Evolutionary conservation across 2,113 vertebrate species (phyloP).

Genomic region (Pica pica): DNA sequence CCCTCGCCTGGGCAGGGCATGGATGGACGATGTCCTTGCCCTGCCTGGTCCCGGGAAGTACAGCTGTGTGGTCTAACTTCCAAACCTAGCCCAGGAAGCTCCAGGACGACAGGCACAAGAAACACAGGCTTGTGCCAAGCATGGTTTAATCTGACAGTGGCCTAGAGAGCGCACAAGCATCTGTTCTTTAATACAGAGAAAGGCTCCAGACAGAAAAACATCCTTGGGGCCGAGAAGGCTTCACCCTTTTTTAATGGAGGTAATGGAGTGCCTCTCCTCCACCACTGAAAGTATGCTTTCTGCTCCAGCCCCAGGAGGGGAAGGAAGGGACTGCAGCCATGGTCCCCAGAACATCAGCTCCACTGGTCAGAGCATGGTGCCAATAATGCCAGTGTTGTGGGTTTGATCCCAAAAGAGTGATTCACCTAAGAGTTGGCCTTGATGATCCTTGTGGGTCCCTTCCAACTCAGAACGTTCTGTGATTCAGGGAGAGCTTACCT

Average conservation of each 20-base stretch:
- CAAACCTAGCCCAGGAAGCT: neutral
- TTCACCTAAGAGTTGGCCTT: neutral
- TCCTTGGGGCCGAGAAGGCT: neutral
- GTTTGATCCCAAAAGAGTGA: neutral
- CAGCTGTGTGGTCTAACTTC: neutral
- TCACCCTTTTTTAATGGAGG: neutral
- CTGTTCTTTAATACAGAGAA: neutral
- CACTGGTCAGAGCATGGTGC: neutral
- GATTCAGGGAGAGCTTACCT: neutral
- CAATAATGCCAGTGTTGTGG: neutral
- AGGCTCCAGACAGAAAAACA: neutral
- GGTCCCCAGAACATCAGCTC: neutral
- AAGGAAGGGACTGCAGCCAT: neutral
- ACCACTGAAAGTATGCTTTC: neutral
- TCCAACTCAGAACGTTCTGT: neutral
- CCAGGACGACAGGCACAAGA: neutral
- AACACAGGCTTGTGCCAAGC: rapidly evolving
- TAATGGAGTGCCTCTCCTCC: neutral
- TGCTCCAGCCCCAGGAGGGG: neutral
- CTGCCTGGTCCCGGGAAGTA: neutral
- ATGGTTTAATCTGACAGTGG: neutral
- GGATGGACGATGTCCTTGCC: rapidly evolving
- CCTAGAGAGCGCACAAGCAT: neutral
- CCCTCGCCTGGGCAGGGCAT: rapidly evolving
- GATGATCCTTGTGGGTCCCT: neutral